A percentile compares a stretch with the other conserved stretches of the same genome.
Evolutionary conservation across 2,797 vertebrate genomes (phyloP).

Genomic region (Pangasius sanitwongsei): DNA sequence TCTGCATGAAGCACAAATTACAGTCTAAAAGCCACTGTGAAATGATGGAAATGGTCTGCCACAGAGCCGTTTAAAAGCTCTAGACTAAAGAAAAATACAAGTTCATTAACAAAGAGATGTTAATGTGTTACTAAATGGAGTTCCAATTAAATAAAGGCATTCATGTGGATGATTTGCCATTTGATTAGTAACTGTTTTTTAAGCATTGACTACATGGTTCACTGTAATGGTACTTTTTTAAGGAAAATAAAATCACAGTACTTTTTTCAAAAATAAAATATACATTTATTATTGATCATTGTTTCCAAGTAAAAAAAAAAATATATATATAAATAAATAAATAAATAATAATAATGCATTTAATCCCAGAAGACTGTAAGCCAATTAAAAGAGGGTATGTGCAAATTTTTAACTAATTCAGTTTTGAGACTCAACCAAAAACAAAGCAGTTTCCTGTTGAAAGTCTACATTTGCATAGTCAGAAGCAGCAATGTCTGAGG

Average conservation of each 20-base stretch:
- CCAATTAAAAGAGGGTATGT: background rate
- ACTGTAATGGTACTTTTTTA: background rate
- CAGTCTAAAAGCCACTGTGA: slow-evolving; percentile 12
- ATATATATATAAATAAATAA: too few relatives aligned
- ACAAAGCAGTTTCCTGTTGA: background rate
- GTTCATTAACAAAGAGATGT: background rate
- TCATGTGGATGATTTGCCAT: background rate
- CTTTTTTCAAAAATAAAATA: background rate
- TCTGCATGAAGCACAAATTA: background rate
- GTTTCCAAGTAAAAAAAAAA: background rate
- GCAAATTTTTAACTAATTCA: background rate
- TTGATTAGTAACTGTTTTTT: background rate
- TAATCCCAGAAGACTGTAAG: background rate
- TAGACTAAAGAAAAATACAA: background rate
- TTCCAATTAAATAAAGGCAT: background rate
- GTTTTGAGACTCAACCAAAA: background rate
- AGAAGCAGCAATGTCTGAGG: background rate
- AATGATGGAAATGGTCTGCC: background rate
- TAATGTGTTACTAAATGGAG: background rate
- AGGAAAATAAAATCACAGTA: background rate
- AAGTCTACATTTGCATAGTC: background rate
- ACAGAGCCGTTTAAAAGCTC: background rate
- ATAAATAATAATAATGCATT: background rate
- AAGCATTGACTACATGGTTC: background rate
- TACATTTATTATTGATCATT: background rate